These are phyloP conservation scores for Mormyrus hasselquistii DNA, from an alignment of 2,797 vertebrate species.

Conservation along the genomic window DNA sequence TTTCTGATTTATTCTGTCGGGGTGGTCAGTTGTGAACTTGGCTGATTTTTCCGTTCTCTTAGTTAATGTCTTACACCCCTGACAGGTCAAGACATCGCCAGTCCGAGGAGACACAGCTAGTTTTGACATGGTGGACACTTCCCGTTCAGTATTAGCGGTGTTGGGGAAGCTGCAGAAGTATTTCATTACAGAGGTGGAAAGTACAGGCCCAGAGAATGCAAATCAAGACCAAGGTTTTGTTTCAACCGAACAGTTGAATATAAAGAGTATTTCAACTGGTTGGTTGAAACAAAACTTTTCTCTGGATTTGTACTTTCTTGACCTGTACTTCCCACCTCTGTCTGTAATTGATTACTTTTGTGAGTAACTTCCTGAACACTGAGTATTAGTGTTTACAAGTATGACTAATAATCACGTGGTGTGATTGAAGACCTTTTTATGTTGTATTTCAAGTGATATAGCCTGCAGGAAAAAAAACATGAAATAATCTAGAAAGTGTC, in stretches of 20 bases:
- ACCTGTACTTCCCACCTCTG: neutral
- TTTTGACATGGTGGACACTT: neutral
- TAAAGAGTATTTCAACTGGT: neutral
- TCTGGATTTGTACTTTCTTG: neutral
- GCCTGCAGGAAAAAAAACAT: neutral
- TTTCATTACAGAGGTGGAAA: neutral
- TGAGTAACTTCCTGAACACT: neutral
- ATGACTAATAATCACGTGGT: neutral
- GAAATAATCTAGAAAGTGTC: neutral
- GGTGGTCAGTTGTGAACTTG: slow-evolving; percentile 58
- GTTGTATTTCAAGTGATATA: neutral
- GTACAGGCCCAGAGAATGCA: neutral
- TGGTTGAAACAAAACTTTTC: neutral
- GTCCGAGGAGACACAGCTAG: neutral
- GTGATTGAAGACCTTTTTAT: neutral
- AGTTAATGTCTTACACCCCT: neutral
- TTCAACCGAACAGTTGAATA: neutral
- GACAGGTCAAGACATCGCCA: neutral
- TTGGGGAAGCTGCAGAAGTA: neutral
- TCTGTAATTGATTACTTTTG: neutral
- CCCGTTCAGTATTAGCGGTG: neutral
- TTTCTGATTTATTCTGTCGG: slow-evolving; percentile 71
- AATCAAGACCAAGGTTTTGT: neutral
- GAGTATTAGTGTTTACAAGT: neutral
- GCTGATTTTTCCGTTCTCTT: slow-evolving; percentile 33